Evolutionary conservation across 2,113 vertebrate species (phyloP).

Genomic region (Gavialis gangeticus): DNA sequence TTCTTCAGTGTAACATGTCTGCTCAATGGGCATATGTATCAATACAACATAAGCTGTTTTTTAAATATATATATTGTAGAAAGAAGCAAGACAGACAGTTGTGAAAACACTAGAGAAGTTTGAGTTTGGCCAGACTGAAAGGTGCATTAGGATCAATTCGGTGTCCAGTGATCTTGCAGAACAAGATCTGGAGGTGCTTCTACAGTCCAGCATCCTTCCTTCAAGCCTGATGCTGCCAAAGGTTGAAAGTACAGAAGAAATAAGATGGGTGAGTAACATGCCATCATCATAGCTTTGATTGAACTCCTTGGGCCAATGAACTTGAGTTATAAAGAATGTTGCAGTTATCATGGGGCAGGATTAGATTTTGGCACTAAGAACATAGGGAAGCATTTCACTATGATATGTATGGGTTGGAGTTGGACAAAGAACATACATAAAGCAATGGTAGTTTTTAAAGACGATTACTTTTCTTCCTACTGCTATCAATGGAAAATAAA

Average conservation of each 20-base stretch:
- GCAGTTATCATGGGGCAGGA: not conserved
- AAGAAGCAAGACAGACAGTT: constrained; percentile 88
- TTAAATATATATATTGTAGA: constrained; percentile 67
- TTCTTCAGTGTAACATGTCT: not conserved
- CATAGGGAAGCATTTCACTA: not conserved
- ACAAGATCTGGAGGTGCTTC: constrained; percentile 87
- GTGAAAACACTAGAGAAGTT: constrained; percentile 86
- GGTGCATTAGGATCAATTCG: constrained; percentile 94
- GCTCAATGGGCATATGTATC: not conserved
- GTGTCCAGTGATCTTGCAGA: constrained; percentile 93
- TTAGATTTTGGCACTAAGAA: not conserved
- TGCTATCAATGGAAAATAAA: not conserved
- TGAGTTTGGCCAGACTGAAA: constrained; percentile 89
- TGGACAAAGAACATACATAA: not conserved
- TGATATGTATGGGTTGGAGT: not conserved
- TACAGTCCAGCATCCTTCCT: constrained; percentile 87
- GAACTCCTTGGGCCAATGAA: not conserved
- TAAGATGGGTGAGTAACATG: constrained; percentile 90
- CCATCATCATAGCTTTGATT: not conserved
- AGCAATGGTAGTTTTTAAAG: not conserved
- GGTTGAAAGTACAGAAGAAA: constrained; percentile 89
- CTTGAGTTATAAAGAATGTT: not conserved
- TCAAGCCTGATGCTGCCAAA: constrained; percentile 96
- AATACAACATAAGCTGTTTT: constrained; percentile 8
- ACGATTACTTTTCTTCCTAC: not conserved